These are phyloP conservation scores for Actinernus sp. DNA, from an alignment of 92 coral and sea anemone genomes.

Conservation along the genomic window DNA sequence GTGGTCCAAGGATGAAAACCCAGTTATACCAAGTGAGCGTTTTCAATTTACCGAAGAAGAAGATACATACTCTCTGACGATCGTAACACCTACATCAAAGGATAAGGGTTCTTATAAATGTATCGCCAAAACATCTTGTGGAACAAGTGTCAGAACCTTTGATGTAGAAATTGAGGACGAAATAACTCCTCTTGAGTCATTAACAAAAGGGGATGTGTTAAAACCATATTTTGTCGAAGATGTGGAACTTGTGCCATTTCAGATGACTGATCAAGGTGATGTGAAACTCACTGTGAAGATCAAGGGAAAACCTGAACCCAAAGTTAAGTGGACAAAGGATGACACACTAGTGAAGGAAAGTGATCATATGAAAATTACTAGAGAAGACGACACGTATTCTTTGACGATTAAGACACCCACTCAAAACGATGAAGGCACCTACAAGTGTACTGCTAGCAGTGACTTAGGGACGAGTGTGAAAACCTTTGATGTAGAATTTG, in stretches of 20 bases:
- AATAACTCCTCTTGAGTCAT: conserved; percentile 10
- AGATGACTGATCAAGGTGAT: conserved; percentile 74
- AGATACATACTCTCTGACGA: conserved; percentile 53
- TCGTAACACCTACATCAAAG: conserved; percentile 48
- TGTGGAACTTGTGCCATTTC: conserved; percentile 29
- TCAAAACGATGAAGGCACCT: conserved; percentile 74
- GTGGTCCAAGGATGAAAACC: conserved; percentile 87
- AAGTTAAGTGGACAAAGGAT: conserved; percentile 83
- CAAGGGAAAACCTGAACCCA: conserved; percentile 78
- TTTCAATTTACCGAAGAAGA: conserved; percentile 62
- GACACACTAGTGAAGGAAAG: conserved; percentile 49
- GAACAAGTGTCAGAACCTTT: conserved; percentile 60
- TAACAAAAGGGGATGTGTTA: conserved; percentile 6
- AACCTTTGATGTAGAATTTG: conserved; percentile 76
- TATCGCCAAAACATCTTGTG: conserved; percentile 73
- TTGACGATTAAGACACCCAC: conserved; percentile 76
- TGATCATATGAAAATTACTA: conserved; percentile 52
- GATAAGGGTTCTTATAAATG: conserved; percentile 77
- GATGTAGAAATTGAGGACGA: conserved; percentile 76
- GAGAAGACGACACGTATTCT: conserved; percentile 63
- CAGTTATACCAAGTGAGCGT: conserved; percentile 53
- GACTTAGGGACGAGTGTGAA: conserved; percentile 67
- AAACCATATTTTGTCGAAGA: conserved; percentile 38
- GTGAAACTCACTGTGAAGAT: conserved; percentile 72
- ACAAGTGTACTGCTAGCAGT: conserved; percentile 78